These are phyloP conservation scores for Chaunax sp. DNA, from an alignment of 2,797 vertebrate genomes.

Conservation along the genomic window DNA sequence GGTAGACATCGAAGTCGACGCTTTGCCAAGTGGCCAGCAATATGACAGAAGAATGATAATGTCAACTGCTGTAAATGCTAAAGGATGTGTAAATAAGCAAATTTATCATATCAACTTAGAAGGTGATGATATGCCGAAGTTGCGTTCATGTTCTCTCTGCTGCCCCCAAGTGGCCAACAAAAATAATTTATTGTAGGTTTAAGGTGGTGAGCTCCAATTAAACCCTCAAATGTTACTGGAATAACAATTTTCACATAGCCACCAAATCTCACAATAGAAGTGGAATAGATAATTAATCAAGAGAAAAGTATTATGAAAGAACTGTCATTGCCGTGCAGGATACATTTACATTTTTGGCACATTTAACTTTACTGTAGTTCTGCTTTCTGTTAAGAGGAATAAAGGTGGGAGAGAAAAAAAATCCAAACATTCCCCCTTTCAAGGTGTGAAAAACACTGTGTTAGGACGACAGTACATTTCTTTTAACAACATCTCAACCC, in stretches of 20 bases:
- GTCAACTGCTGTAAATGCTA: not conserved
- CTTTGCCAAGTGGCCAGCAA: not conserved
- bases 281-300: too few species aligned
- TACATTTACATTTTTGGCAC: not conserved
- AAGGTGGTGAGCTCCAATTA: too few species aligned
- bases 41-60: not conserved
- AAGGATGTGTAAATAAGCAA: not conserved
- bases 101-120: not conserved
- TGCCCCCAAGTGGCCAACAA: conserved; percentile 1
- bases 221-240: not conserved
- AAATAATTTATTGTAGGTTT: not conserved
- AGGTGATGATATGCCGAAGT: not conserved
- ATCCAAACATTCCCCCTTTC: too few species aligned
- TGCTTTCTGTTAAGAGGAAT: not conserved
- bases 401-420: too few species aligned
- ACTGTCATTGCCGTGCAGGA: too few species aligned
- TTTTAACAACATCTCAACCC: conserved; percentile 12
- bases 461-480: too few species aligned
- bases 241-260: not conserved
- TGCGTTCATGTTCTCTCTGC: not conserved
- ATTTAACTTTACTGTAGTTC: not conserved
- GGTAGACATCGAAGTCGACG: too few species aligned
- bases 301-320: too few species aligned
- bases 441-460: too few species aligned
- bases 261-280: too few species aligned